Evolutionary conservation across 2,888 invertebrate species (phyloP).

Genomic region (Tachina fera): DNA sequence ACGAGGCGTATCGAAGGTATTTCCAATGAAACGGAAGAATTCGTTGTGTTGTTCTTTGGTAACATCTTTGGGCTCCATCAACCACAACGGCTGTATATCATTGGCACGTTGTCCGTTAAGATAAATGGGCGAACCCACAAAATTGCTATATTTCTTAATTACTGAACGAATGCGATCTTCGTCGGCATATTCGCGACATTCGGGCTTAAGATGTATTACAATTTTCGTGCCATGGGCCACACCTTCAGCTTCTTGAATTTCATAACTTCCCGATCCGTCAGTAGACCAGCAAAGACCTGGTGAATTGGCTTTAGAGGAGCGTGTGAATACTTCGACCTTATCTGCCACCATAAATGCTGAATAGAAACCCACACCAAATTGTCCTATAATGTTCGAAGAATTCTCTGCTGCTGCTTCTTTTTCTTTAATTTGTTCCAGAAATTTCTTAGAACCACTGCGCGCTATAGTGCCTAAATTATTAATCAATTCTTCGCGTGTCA

Average conservation of each 20-base stretch:
- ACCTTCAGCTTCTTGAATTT: conserved; percentile 92
- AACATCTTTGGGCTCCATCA: conserved; percentile 94
- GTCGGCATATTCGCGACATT: conserved; percentile 94
- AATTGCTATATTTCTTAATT: conserved; percentile 98
- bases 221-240: conserved; percentile 96
- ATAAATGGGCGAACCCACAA: conserved; percentile 96
- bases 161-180: conserved; percentile 92
- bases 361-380: conserved; percentile 99
- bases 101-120: conserved; percentile 95
- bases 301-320: conserved; percentile 86
- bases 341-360: conserved; percentile 99
- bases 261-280: conserved; percentile 95
- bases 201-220: conserved; percentile 93
- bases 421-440: conserved; percentile 91
- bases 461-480: conserved; percentile 98
- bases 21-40: conserved; percentile 95
- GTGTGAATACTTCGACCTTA: conserved; percentile 95
- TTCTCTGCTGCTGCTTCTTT: conserved; percentile 86
- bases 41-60: conserved; percentile 93
- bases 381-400: conserved; percentile 93
- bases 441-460: conserved; percentile 96
- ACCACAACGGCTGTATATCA: conserved; percentile 96
- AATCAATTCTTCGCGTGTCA: conserved; percentile 95
- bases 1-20: conserved; percentile 93
- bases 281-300: conserved; percentile 94